phyloP scores from a whole-genome alignment of 2,797 vertebrate species.

The Ataeniobius toweri region DNA sequence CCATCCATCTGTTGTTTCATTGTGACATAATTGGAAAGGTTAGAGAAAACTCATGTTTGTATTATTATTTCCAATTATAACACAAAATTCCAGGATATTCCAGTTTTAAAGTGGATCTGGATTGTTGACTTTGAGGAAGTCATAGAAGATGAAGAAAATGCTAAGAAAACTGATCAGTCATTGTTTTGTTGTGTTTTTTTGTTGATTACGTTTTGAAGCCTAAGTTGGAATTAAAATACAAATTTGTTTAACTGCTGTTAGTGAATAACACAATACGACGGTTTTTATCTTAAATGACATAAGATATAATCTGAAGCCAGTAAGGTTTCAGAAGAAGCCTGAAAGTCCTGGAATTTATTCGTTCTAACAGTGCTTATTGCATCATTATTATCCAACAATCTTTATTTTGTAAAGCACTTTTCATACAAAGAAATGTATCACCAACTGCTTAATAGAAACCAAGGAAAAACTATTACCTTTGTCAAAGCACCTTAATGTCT shows the following conservation, averaged over 20 bases:
- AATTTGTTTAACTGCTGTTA: too few relatives aligned
- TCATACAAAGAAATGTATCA: neutral
- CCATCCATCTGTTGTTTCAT: neutral
- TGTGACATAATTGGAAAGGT: neutral
- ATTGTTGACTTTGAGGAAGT: neutral
- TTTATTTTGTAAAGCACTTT: neutral
- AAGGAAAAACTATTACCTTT: neutral
- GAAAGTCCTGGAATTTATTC: neutral
- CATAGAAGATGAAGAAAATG: neutral
- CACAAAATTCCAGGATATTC: neutral
- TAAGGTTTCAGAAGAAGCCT: too few relatives aligned
- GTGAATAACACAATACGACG: too few relatives aligned
- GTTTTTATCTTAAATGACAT: too few relatives aligned
- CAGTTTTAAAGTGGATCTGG: neutral
- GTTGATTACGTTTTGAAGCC: neutral
- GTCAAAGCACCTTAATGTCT: neutral
- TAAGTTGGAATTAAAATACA: neutral
- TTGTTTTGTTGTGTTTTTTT: neutral
- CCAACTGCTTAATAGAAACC: neutral
- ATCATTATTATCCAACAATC: neutral
- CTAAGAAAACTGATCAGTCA: neutral
- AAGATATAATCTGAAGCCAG: too few relatives aligned
- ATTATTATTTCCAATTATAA: neutral
- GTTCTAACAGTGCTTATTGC: neutral
- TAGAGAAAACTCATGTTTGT: neutral